These are phyloP conservation scores for Doryteuthis pealeii DNA, from an alignment of 1,140 invertebrate species.

Conservation along the genomic window DNA sequence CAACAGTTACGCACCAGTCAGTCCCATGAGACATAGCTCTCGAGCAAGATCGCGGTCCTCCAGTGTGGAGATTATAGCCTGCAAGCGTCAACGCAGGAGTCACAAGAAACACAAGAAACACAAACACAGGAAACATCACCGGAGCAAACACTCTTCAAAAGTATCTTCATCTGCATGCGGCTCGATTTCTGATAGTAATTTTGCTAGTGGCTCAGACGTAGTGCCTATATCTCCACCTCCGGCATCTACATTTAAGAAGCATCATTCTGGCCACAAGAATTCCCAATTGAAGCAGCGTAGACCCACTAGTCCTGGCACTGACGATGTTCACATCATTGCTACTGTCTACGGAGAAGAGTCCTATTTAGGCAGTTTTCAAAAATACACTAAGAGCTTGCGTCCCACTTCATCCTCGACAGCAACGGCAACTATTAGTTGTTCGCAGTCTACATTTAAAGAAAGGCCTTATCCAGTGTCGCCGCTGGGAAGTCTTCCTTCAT, in stretches of 20 bases:
- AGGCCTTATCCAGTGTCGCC: background rate
- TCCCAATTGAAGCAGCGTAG: constrained; percentile 6
- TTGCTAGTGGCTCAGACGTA: background rate
- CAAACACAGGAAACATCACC: constrained; percentile 10
- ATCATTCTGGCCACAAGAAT: constrained; percentile 43
- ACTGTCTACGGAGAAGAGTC: background rate
- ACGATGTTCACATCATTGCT: background rate
- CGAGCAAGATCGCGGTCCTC: constrained; percentile 13
- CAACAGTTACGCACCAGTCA: background rate
- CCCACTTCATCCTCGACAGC: background rate
- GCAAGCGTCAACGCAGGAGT: constrained; percentile 22
- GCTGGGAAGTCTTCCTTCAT: background rate
- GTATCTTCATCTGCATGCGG: background rate
- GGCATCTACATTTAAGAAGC: constrained; percentile 35
- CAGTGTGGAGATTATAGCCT: constrained; percentile 1
- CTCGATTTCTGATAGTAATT: background rate
- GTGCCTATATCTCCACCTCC: constrained; percentile 4
- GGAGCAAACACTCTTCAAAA: background rate
- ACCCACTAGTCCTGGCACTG: background rate
- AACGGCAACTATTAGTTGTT: background rate
- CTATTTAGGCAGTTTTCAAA: background rate
- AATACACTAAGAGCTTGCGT: background rate
- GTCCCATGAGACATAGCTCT: background rate
- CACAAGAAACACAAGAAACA: constrained; percentile 33
- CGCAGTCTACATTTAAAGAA: background rate